These are phyloP conservation scores for Schizotus pectinicornis DNA, from an alignment of 2,888 invertebrate genomes.

Conservation along the genomic window DNA sequence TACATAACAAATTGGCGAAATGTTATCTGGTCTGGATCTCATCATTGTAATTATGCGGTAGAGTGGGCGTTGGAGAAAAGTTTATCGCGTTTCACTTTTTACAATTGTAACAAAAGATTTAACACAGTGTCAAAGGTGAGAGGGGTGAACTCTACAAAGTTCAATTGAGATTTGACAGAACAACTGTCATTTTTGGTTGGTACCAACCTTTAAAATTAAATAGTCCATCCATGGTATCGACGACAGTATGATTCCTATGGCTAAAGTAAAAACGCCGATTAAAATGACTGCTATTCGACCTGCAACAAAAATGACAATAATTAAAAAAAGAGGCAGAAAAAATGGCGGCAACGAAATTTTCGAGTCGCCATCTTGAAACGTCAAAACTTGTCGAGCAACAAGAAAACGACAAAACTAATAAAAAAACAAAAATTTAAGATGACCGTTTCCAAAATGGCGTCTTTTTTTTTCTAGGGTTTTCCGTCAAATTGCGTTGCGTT, in stretches of 20 bases:
- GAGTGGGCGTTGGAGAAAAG: too few species aligned
- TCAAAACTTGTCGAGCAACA: too few species aligned
- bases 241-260: slow-evolving; percentile 79
- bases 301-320: slow-evolving; percentile 62
- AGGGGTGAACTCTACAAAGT: too few species aligned
- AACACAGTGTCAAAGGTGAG: too few species aligned
- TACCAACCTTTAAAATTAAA: slow-evolving; percentile 79
- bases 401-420: too few species aligned
- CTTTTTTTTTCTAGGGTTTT: not conserved
- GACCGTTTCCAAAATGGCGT: not conserved
- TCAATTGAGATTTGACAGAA: slow-evolving; percentile 1
- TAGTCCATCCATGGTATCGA: slow-evolving; percentile 90
- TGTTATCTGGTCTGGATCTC: not conserved
- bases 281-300: slow-evolving; percentile 81
- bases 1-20: not conserved
- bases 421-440: too few species aligned
- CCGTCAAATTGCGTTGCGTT: not conserved
- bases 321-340: too few species aligned
- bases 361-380: too few species aligned
- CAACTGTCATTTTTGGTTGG: not conserved
- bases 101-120: too few species aligned
- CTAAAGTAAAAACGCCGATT: slow-evolving; percentile 81
- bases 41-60: not conserved
- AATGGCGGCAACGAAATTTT: too few species aligned
- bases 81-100: too few species aligned